Evolutionary conservation across 2,797 vertebrate genomes (phyloP), one percentile per base, ranked within the genome.

Genomic region (Garrulus glandarius): DNA sequence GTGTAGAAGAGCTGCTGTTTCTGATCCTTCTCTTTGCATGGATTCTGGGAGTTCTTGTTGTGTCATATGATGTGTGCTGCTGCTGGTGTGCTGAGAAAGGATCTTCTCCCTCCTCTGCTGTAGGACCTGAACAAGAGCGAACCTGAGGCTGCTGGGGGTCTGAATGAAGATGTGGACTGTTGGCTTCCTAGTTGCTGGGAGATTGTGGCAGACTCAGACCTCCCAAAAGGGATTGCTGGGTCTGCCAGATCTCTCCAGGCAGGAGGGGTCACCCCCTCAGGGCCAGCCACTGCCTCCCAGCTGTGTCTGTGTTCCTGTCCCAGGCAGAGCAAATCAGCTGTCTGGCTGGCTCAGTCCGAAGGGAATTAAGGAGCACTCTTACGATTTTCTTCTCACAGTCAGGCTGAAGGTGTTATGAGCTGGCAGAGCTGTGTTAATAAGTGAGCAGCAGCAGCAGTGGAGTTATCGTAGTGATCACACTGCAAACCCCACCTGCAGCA

Each of bases 1-100:
- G 23, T 6, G 10, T 9, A 18, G 41, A 63, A 81, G 30, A 50
- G 37, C 77, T 79, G 67, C 63, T 91, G 55, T 23, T 72, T 41
- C 55, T 72, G 46, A 21, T 14, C 29, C 32, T 76, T 32, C 39
- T 55, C 36, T 59, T 77, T 61, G 34, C 11, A 5, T 23, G 43
- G 39, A 34, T 71, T 71, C 34, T 39, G 29, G 32, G 67, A 60
- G 37, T 34, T 89, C 44, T 36, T 36, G 24, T 21, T 26, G 29
- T 64, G 34, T 61, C n/a, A 6, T 55, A 11, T 68, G 49, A 29
- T 0, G 0, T 0, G 2, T 8, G 2, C 43, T 60, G 47, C 37
- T 83, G 72, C 6, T 30, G 65, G 5, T 65, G 47, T 30, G 43
- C 52, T 79, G 78, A 53, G 52, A 60, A 72, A 36, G 61, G 30